phyloP scores from a whole-genome alignment of 2,888 invertebrate species.

The Phanerotoma sp. region DNA sequence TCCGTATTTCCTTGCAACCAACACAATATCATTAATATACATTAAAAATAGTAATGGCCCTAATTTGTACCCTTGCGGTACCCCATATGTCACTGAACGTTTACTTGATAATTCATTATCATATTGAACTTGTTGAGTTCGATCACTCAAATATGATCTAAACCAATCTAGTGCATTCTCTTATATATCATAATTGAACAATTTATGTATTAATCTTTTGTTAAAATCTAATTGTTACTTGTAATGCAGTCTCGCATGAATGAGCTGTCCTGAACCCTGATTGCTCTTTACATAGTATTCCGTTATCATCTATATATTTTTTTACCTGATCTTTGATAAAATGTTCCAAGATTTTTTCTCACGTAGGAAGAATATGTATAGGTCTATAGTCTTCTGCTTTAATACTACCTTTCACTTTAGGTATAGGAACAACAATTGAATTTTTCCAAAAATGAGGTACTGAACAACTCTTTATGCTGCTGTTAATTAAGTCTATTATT shows the following conservation, averaged over 20 bases:
- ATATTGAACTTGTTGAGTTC: constrained; percentile 14
- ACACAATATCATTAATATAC: constrained; percentile 19
- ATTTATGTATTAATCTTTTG: not conserved
- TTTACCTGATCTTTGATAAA: not conserved
- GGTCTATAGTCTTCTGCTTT: constrained; percentile 13
- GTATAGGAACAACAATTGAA: constrained; percentile 4
- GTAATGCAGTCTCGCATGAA: not conserved
- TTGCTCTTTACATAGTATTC: not conserved
- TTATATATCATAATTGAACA: constrained; percentile 8
- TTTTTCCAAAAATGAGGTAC: constrained; percentile 7
- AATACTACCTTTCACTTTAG: constrained; percentile 5
- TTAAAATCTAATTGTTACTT: not conserved
- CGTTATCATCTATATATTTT: not conserved
- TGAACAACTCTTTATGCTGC: not conserved
- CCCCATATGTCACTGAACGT: constrained; percentile 1
- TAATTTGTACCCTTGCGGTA: constrained; percentile 17
- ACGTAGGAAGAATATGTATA: not conserved
- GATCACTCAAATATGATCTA: constrained; percentile 7
- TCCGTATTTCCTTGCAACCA: not conserved
- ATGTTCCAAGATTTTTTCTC: constrained; percentile 3
- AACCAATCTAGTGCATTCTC: constrained; percentile 9
- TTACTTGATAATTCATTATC: constrained; percentile 1
- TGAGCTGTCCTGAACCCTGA: not conserved
- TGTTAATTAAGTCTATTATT: constrained; percentile 15
- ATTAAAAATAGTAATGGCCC: constrained; percentile 14